These are phyloP conservation scores for Nothura maculosa DNA, from an alignment of 2,797 vertebrate species.

Conservation along the genomic window DNA sequence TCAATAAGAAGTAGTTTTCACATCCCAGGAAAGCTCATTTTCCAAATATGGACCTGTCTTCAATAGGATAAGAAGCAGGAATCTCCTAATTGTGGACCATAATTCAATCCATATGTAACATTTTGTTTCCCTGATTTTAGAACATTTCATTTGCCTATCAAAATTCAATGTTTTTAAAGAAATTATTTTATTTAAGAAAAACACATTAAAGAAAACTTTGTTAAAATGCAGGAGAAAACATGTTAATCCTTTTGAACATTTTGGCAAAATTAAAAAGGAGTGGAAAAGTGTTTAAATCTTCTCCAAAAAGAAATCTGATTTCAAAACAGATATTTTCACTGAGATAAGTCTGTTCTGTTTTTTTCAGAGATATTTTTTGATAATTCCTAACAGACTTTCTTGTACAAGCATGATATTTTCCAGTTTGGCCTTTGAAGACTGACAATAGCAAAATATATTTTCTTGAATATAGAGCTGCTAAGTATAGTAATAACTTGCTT, in stretches of 20 bases:
- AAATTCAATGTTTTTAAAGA: background rate
- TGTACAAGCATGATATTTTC: too few species aligned
- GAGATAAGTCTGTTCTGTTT: background rate
- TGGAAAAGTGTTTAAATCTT: background rate
- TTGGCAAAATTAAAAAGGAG: background rate
- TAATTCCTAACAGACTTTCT: background rate
- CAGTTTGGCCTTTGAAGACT: too few species aligned
- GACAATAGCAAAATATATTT: too few species aligned
- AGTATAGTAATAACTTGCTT: background rate
- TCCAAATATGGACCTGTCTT: background rate
- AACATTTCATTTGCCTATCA: background rate
- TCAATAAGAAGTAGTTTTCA: background rate
- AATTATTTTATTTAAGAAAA: background rate
- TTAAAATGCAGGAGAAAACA: background rate
- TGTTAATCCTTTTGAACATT: background rate
- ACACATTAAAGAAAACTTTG: background rate
- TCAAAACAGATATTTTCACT: background rate
- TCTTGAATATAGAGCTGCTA: too few species aligned
- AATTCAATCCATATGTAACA: background rate
- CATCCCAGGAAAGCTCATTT: conserved; percentile 4
- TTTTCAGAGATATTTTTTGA: background rate
- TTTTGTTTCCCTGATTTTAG: background rate
- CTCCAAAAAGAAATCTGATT: background rate
- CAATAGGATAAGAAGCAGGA: background rate
- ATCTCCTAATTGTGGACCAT: background rate